A percentile compares a stretch with the other conserved stretches of the same genome.
These are phyloP conservation scores for Gastracanthus pulcherrimus DNA, from an alignment of 2,888 invertebrate genomes.

Conservation along the genomic window DNA sequence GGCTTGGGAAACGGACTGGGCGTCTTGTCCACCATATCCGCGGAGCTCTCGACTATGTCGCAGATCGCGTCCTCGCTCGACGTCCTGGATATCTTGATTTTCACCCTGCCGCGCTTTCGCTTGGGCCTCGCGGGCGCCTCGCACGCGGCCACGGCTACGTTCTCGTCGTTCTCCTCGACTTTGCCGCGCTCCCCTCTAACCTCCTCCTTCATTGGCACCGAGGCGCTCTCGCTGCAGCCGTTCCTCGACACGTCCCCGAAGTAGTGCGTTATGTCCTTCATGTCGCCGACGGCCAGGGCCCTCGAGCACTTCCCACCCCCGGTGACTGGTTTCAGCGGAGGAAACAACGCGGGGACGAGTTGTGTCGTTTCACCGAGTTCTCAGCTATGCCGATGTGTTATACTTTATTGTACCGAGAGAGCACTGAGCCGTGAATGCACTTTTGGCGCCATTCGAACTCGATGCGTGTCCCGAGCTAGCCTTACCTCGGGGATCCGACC, in stretches of 20 bases:
- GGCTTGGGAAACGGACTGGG: conserved; percentile 62
- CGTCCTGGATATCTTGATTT: conserved; percentile 66
- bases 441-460: conserved; percentile 1
- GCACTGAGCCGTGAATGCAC: not conserved
- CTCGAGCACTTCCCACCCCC: not conserved
- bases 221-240: conserved; percentile 31
- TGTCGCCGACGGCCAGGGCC: conserved; percentile 48
- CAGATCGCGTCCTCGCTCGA: conserved; percentile 59
- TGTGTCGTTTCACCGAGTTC: not conserved
- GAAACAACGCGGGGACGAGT: not conserved
- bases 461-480: no score
- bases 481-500: not conserved
- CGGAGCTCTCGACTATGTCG: conserved; percentile 64
- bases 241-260: conserved; percentile 65
- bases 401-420: not conserved
- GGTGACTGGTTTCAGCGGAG: not conserved
- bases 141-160: not conserved
- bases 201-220: conserved; percentile 50
- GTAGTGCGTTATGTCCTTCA: conserved; percentile 71
- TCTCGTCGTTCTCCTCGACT: conserved; percentile 31
- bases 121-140: not conserved
- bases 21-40: conserved; percentile 67
- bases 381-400: not conserved
- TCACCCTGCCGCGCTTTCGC: conserved; percentile 65
- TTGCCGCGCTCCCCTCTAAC: conserved; percentile 52